Base-by-base conservation (phyloP, 2,113 vertebrate species). In the Brachypteracias leptosomus region DNA sequence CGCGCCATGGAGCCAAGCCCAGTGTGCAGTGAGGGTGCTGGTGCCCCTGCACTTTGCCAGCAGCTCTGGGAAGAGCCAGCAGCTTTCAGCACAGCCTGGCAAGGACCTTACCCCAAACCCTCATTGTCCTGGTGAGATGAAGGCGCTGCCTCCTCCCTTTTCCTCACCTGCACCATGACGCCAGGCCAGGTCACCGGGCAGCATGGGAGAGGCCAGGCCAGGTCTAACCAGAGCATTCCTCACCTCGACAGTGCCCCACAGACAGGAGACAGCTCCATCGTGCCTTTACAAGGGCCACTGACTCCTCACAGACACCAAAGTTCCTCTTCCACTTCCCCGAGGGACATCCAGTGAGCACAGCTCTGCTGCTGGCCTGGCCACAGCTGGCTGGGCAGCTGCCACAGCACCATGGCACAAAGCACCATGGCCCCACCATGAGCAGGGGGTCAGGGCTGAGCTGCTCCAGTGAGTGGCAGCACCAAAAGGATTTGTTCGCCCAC, bases 1-100 rank as follows among this genome's bases (percentile, higher is more conserved):
- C 52, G 33, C 1, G 0, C 57, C 58, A 55, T 0, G 0, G 44
- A 72, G 44, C 35, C 55, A 65, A n/a, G 59, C 42, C 62, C 0
- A 0, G 70, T 3, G 4, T 24, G 18, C 16, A 14, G 35, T 0
- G 4, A 83, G 31, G 47, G 28, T 77, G 49, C 22, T 2, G 15
- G 15, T 7, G 4, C 8, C 28, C 8, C 49, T 26, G 46, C 1
- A 33, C 58, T 83, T 49, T 63, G 52, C 52, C 66, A 46, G 65
- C 51, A 85, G 55, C 75, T 44, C n/a, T 49, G 51, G 58, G 61
- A 18, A 77, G 59, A 66, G n/a, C 46, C 7, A 8, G 66, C 4
- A 21, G 26, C 28, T 25, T 88, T 75, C 47, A 62, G 74, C 10
- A 2, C 70, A 90, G 46, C 40, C 36, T 7, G 1, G 29, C 9